phyloP scores from a whole-genome alignment of 2,113 vertebrate species.

The Caranx ignobilis region DNA sequence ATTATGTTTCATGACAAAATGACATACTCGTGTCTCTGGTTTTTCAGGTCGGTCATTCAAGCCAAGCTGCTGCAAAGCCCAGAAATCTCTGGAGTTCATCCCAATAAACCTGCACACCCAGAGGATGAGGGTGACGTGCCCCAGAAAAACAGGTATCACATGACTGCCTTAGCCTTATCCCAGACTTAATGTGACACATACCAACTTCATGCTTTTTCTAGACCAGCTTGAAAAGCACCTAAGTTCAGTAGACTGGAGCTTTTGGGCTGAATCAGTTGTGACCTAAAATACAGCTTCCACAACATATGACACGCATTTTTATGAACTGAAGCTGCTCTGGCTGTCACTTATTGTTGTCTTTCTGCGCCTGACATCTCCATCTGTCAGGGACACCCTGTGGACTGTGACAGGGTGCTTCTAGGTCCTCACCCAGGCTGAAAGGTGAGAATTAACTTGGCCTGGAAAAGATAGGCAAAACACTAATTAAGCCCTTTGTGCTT shows the following conservation, averaged over 20 bases:
- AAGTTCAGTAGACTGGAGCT: neutral
- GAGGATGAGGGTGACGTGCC: constrained; percentile 94
- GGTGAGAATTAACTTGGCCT: constrained; percentile 62
- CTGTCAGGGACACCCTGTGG: constrained; percentile 51
- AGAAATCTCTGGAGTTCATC: constrained; percentile 96
- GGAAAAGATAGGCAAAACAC: constrained; percentile 46
- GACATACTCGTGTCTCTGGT: constrained; percentile 46
- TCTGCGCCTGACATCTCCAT: constrained; percentile 46
- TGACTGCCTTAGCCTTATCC: neutral
- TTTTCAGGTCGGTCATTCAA: constrained; percentile 93
- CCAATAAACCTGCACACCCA: constrained; percentile 97
- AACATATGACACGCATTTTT: constrained; percentile 12
- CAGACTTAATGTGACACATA: neutral
- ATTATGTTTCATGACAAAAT: neutral
- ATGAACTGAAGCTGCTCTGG: constrained; percentile 13
- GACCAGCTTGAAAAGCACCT: constrained; percentile 10
- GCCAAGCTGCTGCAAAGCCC: constrained; percentile 97
- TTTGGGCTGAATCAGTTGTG: constrained; percentile 11
- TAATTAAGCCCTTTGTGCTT: constrained; percentile 72
- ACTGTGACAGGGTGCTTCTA: constrained; percentile 41
- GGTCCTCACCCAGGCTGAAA: constrained; percentile 62
- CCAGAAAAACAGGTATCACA: constrained; percentile 90
- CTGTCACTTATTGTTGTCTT: constrained; percentile 10
- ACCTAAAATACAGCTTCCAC: neutral
- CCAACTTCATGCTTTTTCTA: constrained; percentile 1